Evolutionary conservation across 2,113 vertebrate species (phyloP), one percentile per base, ranked within the genome.

Genomic region (Perca flavescens): DNA sequence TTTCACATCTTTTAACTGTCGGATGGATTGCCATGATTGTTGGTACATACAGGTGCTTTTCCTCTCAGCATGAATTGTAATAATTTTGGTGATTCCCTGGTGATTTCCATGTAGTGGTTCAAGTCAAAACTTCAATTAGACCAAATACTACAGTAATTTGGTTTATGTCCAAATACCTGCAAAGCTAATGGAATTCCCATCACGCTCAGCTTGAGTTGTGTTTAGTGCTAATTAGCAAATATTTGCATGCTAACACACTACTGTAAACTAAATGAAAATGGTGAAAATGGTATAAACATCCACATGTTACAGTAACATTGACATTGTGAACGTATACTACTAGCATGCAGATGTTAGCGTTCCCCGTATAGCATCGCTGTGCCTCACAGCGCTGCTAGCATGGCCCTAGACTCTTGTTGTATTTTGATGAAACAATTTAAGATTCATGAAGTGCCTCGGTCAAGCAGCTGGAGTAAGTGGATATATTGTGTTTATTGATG

Each of bases 401-500:
- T 16, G 15, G 19, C 52, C 10, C 3, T 54, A 57, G 22, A 28
- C 56, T 36, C 21, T 54, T 14, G 6, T 13, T 52, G 43, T 65
- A 31, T 57, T 67, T 16, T 22, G 6, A 28, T 62, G 1, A 63
- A 50, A 61, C n/a, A 52, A 12, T 28, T 19, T 19, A 16, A 0
- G 2, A 25, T 19, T 40, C n/a, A 28, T 36, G 3, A 19, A 63
- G 4, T 17, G 3, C 10, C 22, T 15, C 36, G 17, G 56, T 74
- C 49, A 62, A 19, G 31, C 16, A 25, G 63, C n/a, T 43, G 40
- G 22, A 17, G 19, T 28, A 36, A 34, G 25, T 6, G 14, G 11
- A 9, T 75, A 21, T 77, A 74, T 79, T 28, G n/a, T n/a, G 40
- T 74, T 69, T 47, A 68, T 36, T 76, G 49, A 25, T 56, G 31